These are phyloP conservation scores for Cerastis leucographa DNA, from an alignment of 2,888 invertebrate species.

Conservation along the genomic window DNA sequence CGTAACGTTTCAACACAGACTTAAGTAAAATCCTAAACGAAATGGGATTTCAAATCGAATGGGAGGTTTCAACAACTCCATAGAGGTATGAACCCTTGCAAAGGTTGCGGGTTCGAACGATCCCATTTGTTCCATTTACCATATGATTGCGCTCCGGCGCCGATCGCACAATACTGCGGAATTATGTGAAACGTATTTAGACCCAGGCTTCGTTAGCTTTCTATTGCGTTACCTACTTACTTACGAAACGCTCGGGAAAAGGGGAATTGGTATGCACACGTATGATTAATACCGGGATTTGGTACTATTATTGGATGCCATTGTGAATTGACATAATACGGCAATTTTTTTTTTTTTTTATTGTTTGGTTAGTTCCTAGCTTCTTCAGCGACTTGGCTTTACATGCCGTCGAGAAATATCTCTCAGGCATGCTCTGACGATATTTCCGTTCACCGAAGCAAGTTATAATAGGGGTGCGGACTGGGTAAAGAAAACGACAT, in stretches of 20 bases:
- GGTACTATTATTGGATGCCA: not conserved
- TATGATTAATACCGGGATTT: slow-evolving; percentile 6
- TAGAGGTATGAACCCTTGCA: slow-evolving; percentile 55
- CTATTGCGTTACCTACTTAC: slow-evolving; percentile 56
- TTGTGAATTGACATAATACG: not conserved
- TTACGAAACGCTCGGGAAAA: slow-evolving; percentile 15
- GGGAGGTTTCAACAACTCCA: slow-evolving; percentile 55
- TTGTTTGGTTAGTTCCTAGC: too few relatives aligned
- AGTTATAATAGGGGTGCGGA: too few relatives aligned
- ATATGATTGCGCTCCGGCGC: slow-evolving; percentile 71
- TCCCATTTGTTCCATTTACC: slow-evolving; percentile 75
- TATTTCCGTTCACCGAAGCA: too few relatives aligned
- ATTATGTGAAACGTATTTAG: slow-evolving; percentile 72
- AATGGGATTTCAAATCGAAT: not conserved
- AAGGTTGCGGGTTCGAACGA: slow-evolving; percentile 69
- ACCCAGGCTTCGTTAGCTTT: slow-evolving; percentile 64
- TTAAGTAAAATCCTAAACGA: not conserved
- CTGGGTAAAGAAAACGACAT: too few relatives aligned
- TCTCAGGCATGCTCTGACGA: too few relatives aligned
- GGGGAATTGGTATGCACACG: slow-evolving; percentile 10
- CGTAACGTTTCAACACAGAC: not conserved
- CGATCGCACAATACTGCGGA: slow-evolving; percentile 72
- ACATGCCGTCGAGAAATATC: too few relatives aligned
- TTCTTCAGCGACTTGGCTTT: too few relatives aligned
- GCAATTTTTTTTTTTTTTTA: too few relatives aligned